Percentiles rank a stretch among this genome's conserved stretches.
phyloP scores from a whole-genome alignment of 2,797 vertebrate genomes.

The Peromyscus attwateri region DNA sequence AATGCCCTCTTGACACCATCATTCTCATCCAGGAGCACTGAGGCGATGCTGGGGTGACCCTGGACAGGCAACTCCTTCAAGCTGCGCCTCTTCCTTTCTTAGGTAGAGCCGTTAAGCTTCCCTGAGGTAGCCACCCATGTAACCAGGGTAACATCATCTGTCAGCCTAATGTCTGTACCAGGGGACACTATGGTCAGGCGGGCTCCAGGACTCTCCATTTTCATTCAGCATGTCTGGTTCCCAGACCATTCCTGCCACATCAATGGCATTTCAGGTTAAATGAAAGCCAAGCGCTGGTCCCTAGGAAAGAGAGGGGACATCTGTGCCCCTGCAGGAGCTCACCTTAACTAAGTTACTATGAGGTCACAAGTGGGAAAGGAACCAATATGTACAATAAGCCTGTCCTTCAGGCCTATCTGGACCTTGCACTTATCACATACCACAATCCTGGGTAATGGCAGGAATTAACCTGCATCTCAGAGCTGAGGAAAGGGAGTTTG shows the following conservation, averaged over 20 bases:
- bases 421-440: accelerated
- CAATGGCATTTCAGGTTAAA: background rate
- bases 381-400: too few relatives aligned
- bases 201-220: background rate
- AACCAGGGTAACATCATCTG: background rate
- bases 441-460: too few relatives aligned
- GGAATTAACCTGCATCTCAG: background rate
- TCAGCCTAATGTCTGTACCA: accelerated
- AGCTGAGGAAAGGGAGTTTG: background rate
- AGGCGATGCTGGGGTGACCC: background rate
- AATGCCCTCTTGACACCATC: background rate
- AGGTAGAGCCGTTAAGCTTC: background rate
- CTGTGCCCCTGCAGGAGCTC: background rate
- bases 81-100: background rate
- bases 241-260: background rate
- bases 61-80: background rate
- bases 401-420: background rate
- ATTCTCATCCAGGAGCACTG: background rate
- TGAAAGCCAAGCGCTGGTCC: background rate
- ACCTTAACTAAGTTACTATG: background rate
- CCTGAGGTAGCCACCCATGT: accelerated
- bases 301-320: background rate
- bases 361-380: background rate
- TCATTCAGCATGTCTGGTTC: background rate
- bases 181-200: accelerated